A percentile compares a stretch with the other conserved stretches of the same genome.
Evolutionary conservation across 1,140 invertebrate species (phyloP).

Genomic region (Drosophila carrolli): DNA sequence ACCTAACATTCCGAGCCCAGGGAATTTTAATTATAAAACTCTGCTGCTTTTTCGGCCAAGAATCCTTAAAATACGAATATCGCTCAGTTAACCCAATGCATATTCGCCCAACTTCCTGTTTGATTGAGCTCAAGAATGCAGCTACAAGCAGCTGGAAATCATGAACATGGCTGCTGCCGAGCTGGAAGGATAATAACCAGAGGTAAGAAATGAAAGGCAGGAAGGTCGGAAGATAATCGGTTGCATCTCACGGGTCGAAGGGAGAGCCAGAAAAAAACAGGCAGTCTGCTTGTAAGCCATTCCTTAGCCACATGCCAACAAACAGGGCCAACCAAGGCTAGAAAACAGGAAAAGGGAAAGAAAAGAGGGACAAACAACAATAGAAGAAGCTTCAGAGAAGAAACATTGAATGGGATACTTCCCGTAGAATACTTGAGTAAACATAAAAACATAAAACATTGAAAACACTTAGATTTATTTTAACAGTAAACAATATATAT

Average conservation of each 20-base stretch:
- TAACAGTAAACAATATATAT: neutral
- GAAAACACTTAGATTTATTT: neutral
- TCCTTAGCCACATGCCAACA: constrained; percentile 38
- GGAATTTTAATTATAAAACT: constrained; percentile 42
- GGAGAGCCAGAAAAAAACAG: constrained; percentile 24
- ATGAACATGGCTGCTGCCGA: constrained; percentile 18
- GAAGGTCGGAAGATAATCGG: constrained; percentile 38
- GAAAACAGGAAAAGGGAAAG: neutral
- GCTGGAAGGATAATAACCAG: constrained; percentile 24
- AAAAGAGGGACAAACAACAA: constrained; percentile 24
- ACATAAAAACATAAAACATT: neutral
- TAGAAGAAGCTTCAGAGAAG: neutral
- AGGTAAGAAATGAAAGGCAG: neutral
- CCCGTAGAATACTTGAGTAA: neutral
- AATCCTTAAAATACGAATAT: constrained; percentile 8
- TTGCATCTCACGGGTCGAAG: constrained; percentile 15
- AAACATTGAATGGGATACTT: neutral
- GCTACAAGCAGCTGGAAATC: constrained; percentile 12
- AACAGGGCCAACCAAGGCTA: constrained; percentile 15
- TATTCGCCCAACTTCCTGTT: constrained; percentile 5
- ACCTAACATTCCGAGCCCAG: constrained; percentile 12
- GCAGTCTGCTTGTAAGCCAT: constrained; percentile 41
- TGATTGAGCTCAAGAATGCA: constrained; percentile 42
- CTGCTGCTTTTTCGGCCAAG: constrained; percentile 5
- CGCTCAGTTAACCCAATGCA: constrained; percentile 31